phyloP scores from a whole-genome alignment of 1,140 invertebrate species.

The Drosophila kepulauana region DNA sequence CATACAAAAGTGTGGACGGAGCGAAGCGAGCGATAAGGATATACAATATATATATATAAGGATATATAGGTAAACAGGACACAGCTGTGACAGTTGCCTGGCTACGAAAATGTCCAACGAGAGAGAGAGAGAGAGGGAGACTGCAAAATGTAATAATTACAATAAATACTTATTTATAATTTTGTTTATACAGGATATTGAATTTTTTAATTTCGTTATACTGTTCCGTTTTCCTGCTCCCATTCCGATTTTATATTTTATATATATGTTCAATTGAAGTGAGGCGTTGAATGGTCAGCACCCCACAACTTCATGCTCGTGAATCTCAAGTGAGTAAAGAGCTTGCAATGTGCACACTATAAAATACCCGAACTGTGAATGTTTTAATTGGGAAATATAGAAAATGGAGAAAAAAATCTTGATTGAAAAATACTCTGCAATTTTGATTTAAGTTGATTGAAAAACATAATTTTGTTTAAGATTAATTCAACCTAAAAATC shows the following conservation, averaged over 20 bases:
- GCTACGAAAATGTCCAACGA: conserved; percentile 24
- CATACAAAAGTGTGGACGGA: conserved; percentile 21
- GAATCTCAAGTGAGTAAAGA: neutral
- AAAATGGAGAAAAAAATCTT: too few species aligned
- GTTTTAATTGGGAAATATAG: too few species aligned
- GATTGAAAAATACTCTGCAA: too few species aligned
- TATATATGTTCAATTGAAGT: conserved; percentile 65
- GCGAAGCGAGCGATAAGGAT: neutral
- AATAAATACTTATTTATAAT: conserved; percentile 82
- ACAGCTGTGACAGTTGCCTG: conserved; percentile 62
- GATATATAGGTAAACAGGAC: conserved; percentile 37
- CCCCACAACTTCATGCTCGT: neutral
- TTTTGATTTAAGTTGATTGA: too few species aligned
- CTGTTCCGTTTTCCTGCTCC: conserved; percentile 19
- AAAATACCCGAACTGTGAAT: neutral
- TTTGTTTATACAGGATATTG: conserved; percentile 79
- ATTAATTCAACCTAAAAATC: too few species aligned
- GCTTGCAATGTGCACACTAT: neutral
- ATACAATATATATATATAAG: neutral
- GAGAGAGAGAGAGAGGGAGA: conserved; percentile 14
- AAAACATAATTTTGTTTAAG: too few species aligned
- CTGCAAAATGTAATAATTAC: conserved; percentile 75
- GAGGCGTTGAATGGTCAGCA: conserved; percentile 9
- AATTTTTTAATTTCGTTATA: conserved; percentile 76
- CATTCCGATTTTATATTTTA: conserved; percentile 22